Evolutionary conservation across 2,888 invertebrate genomes (phyloP).

Genomic region (Schizotus pectinicornis): DNA sequence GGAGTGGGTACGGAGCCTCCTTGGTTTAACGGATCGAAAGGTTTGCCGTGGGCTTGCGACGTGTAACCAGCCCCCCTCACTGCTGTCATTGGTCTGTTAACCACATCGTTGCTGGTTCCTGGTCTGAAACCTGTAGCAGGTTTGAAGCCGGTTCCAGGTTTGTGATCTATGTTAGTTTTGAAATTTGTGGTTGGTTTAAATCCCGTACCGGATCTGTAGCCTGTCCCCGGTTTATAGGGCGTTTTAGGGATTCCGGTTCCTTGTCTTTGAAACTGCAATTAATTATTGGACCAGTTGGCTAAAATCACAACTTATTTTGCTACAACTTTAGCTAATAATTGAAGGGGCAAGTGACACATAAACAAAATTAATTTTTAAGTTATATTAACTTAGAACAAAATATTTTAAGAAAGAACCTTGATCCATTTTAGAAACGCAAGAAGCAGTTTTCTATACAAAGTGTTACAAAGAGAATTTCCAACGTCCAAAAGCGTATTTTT

Average conservation of each 20-base stretch:
- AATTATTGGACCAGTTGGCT: too few species aligned
- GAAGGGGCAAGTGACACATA: too few species aligned
- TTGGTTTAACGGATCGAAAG: conserved; percentile 81
- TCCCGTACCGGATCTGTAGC: conserved; percentile 47
- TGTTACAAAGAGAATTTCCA: too few species aligned
- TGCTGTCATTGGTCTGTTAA: conserved; percentile 89
- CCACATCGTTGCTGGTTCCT: conserved; percentile 52
- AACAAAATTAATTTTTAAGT: too few species aligned
- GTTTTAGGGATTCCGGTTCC: conserved; percentile 44
- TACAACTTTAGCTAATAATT: too few species aligned
- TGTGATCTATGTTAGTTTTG: conserved; percentile 27
- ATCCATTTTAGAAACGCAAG: too few species aligned
- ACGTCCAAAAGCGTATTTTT: too few species aligned
- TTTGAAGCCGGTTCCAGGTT: conserved; percentile 42
- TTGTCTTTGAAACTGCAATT: conserved; percentile 46
- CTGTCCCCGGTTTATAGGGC: conserved; percentile 44
- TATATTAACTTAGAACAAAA: too few species aligned
- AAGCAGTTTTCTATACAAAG: too few species aligned
- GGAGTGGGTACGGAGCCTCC: conserved; percentile 63
- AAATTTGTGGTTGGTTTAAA: conserved; percentile 50
- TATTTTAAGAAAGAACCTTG: too few species aligned
- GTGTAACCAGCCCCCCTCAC: conserved; percentile 96
- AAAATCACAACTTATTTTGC: too few species aligned
- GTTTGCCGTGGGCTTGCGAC: conserved; percentile 65
- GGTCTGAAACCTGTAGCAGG: conserved; percentile 58